These are phyloP conservation scores for Pollicipes pollicipes DNA, from an alignment of 1,140 invertebrate genomes.

Conservation along the genomic window DNA sequence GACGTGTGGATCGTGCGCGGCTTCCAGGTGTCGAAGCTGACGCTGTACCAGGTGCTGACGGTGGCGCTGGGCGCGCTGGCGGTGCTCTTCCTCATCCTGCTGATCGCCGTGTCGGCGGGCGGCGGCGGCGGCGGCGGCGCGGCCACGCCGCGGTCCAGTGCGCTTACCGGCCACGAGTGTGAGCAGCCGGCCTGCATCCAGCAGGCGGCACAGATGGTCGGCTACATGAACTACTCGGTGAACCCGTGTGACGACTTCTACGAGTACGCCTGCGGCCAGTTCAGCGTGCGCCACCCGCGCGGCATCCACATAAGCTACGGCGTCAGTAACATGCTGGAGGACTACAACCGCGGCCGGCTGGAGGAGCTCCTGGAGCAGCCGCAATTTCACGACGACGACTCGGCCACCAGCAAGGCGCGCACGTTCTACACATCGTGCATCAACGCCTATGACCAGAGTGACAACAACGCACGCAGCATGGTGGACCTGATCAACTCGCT, in stretches of 20 bases:
- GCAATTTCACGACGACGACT: conserved; percentile 5
- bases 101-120: neutral
- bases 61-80: neutral
- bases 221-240: conserved; percentile 4
- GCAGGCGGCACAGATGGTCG: neutral
- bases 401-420: conserved; percentile 3
- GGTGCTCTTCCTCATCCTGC: neutral
- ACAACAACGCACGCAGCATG: neutral
- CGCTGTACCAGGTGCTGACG: neutral
- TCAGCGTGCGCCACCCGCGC: neutral
- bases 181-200: neutral
- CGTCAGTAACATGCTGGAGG: conserved; percentile 3
- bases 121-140: neutral
- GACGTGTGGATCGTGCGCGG: conserved; percentile 4
- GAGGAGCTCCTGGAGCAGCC: conserved; percentile 1
- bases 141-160: neutral
- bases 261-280: conserved; percentile 3
- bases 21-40: neutral
- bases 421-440: conserved; percentile 1
- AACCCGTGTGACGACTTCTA: conserved; percentile 3
- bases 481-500: neutral
- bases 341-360: conserved; percentile 4
- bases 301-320: conserved; percentile 3
- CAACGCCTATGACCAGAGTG: neutral
- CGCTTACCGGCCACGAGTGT: neutral